These are phyloP conservation scores for Poecilia wingei DNA, from an alignment of 2,797 vertebrate species.

Conservation along the genomic window DNA sequence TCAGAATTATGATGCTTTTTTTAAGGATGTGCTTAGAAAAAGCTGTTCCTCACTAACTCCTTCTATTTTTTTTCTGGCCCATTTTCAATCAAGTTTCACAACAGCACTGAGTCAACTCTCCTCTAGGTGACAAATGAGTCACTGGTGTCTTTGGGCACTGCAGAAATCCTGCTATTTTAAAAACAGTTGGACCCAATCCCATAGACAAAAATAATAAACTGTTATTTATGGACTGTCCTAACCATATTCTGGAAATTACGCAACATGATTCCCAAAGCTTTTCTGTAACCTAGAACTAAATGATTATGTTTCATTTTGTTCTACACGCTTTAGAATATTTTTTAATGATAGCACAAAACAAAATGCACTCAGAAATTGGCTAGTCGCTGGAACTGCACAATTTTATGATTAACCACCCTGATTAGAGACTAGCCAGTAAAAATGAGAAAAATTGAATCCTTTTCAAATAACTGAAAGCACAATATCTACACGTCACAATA, in stretches of 20 bases:
- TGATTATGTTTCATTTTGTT: background rate
- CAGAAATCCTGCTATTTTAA: slow-evolving; percentile 29
- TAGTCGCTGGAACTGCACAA: background rate
- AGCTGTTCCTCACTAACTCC: slow-evolving; percentile 15
- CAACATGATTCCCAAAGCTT: background rate
- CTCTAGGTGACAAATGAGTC: slow-evolving; percentile 40
- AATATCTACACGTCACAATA: background rate
- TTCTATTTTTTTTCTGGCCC: slow-evolving; percentile 11
- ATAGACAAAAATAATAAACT: slow-evolving; percentile 11
- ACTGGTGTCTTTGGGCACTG: slow-evolving; percentile 31
- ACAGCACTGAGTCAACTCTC: slow-evolving; percentile 36
- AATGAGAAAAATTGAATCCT: background rate
- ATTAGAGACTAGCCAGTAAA: background rate
- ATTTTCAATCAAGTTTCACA: slow-evolving; percentile 30
- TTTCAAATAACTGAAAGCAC: background rate
- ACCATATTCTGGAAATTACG: background rate
- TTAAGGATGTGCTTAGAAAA: slow-evolving; percentile 11
- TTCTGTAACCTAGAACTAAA: background rate
- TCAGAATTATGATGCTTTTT: background rate
- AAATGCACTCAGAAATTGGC: background rate
- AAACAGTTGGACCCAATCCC: slow-evolving; percentile 10
- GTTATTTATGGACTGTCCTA: slow-evolving; percentile 2
- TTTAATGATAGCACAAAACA: background rate
- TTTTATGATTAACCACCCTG: background rate
- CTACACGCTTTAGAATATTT: background rate